Base-by-base conservation (phyloP, 2,888 invertebrate species). In the Chaitophorus viminalis region DNA sequence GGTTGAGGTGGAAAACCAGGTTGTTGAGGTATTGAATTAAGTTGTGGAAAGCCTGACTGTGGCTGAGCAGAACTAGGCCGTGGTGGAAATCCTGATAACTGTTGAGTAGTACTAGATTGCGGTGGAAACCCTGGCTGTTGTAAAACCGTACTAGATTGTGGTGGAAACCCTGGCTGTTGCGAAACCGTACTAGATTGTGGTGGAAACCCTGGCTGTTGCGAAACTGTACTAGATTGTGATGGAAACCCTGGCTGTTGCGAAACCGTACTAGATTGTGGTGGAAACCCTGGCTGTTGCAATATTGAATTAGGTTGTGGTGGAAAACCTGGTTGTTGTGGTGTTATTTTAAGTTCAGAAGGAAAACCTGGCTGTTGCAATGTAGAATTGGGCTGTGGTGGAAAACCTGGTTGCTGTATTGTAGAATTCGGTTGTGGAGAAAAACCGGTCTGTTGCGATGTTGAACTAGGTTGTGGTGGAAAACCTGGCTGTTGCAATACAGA, bases 271-370 rank as follows among this genome's bases (percentile, higher is more conserved):
- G 75, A 9, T 36, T 39, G 36, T 39, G 21, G 36, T 9, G 84
- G 76, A 77, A 77, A 85, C 9, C 83, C 29, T 65, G n/a, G 65
- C 11, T 76, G 75, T 46, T 90, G 89, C 29, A 3, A 6, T 54
- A 90, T 89, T 8, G 88, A 88, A 89, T 89, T 89, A 65, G 78
- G 14, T 54, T 72, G 85, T 78, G 70, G 89, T 18, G 90, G 88
- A n/a, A 90, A 90, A 85, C 90, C 90, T 83, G 90, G 89, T 82
- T 90, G 86, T 87, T 89, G 60, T 65, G 90, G 4, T 29, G 39
- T 46, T 39, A 25, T 60, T 65, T 14, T 65, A 46, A 65, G 29
- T 65, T 65, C 82, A n/a, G 82, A 31, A 11, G 39, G 79, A 52
- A 75, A 81, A 6, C 76, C 81, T 68, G 65, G 29, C 17, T 88